These are phyloP conservation scores for Callipepla squamata DNA, from an alignment of 2,113 vertebrate genomes.

Conservation along the genomic window DNA sequence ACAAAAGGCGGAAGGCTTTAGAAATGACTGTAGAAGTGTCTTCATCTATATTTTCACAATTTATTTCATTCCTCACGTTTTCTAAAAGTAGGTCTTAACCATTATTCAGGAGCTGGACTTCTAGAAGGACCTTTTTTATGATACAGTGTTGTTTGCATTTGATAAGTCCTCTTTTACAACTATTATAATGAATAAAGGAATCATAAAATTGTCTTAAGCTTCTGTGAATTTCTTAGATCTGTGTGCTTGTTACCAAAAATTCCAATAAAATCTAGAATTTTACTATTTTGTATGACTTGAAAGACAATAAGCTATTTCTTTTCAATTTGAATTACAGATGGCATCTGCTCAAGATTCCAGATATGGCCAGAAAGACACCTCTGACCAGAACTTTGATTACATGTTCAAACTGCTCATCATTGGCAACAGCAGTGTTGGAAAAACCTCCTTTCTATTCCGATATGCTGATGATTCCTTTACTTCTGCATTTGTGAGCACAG, in stretches of 20 bases:
- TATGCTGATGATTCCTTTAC: constrained; percentile 98
- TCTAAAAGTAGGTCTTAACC: neutral
- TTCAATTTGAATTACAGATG: constrained; percentile 81
- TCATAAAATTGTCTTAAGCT: neutral
- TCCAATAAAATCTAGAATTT: constrained; percentile 9
- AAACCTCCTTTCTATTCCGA: constrained; percentile 95
- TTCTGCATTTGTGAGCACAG: constrained; percentile 97
- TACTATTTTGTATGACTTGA: neutral
- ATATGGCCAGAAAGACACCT: constrained; percentile 87
- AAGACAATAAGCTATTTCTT: neutral
- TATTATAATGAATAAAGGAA: constrained; percentile 26
- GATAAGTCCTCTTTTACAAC: neutral
- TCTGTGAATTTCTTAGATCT: constrained; percentile 2
- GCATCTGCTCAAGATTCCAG: constrained; percentile 88
- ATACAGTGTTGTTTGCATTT: neutral
- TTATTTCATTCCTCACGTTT: neutral
- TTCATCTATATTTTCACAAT: neutral
- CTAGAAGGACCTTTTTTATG: neutral
- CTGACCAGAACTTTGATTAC: constrained; percentile 95
- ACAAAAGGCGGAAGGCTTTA: neutral
- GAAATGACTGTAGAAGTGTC: neutral
- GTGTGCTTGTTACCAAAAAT: constrained; percentile 25
- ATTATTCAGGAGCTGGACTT: neutral
- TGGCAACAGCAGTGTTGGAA: constrained; percentile 94
- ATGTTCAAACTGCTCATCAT: constrained; percentile 96